Base-by-base conservation (phyloP, 1,140 invertebrate species). In the Fopius arisanus region DNA sequence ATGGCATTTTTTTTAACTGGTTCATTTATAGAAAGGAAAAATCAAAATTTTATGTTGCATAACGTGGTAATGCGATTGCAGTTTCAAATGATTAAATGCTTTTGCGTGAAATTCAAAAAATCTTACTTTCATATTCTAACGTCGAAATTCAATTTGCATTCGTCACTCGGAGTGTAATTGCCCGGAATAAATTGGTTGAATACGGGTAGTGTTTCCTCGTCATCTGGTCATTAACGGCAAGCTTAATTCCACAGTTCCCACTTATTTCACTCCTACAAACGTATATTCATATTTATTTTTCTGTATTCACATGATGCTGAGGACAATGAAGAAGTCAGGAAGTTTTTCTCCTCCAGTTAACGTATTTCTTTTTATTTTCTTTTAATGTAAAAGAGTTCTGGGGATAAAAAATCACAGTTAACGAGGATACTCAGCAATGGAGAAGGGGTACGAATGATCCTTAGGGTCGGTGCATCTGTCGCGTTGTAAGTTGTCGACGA, bases 401-500 rank as follows among this genome's bases (percentile, higher is more conserved):
- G 3, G 1, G 1, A 2, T 1, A 19, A 68, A 68, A 23, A 68
- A 67, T 33, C 16, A 43, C 40, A 23, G n/a, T 40, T 68, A 43
- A 68, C 33, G 33, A 28, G 33, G 9, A 19, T 31, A 43, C 37
- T 41, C 33, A 68, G 21, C 6, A 29, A 67, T 21, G 16, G 23
- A n/a, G 29, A 67, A 19, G 26, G 9, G 26, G 28, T 67, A 29
- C 5, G 66, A 43, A 26, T 9, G 2, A 37, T 41, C 2, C 33
- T 40, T 21, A 37, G 29, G 40, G 40, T 68, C 40, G 66, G 3
- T 68, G 66, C 40, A 68, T 68, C 66, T 68, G 66, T 68, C 37
- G 66, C 23, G 21, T 28, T 41, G n/a, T 19, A 41, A 68, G 21
- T 43, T 68, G 33, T 68, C 23, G 33, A 23, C 6, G 37, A 19